Evolutionary conservation across 2,113 vertebrate species (phyloP).

Genomic region (Okapia johnstoni): DNA sequence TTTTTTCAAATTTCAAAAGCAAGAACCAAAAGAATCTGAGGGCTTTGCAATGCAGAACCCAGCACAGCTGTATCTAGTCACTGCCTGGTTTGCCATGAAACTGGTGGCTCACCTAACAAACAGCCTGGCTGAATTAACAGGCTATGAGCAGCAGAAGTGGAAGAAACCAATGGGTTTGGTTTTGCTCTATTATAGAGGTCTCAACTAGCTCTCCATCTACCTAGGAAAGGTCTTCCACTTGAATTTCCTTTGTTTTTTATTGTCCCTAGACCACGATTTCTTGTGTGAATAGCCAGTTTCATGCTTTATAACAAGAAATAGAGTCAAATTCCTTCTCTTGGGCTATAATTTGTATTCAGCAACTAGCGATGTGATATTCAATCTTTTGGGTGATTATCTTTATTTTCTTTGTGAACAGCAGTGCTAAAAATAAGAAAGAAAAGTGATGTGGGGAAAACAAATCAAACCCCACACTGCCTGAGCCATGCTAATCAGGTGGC

Average conservation of each 20-base stretch:
- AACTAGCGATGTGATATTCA: conserved; percentile 24
- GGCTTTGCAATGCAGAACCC: background rate
- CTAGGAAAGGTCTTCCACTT: background rate
- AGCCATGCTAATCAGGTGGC: background rate
- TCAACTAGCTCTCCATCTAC: background rate
- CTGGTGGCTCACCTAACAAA: accelerated
- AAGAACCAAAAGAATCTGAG: background rate
- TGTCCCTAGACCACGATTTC: background rate
- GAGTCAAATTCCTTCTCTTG: background rate
- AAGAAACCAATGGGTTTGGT: too few species aligned
- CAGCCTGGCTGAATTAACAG: background rate
- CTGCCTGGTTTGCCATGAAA: background rate
- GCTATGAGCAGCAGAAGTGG: too few species aligned
- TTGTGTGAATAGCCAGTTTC: background rate
- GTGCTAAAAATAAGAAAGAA: conserved; percentile 56
- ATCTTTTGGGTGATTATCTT: conserved; percentile 53
- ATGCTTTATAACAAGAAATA: background rate
- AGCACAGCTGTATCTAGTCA: accelerated
- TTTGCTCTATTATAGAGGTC: background rate
- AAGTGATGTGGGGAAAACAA: conserved; percentile 19
- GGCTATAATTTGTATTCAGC: conserved; percentile 30
- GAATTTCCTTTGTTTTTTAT: background rate
- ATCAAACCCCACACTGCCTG: background rate
- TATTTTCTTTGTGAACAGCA: conserved; percentile 46
- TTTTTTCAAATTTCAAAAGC: background rate